phyloP scores from a whole-genome alignment of 1,140 invertebrate species.

The Solen grandis region DNA sequence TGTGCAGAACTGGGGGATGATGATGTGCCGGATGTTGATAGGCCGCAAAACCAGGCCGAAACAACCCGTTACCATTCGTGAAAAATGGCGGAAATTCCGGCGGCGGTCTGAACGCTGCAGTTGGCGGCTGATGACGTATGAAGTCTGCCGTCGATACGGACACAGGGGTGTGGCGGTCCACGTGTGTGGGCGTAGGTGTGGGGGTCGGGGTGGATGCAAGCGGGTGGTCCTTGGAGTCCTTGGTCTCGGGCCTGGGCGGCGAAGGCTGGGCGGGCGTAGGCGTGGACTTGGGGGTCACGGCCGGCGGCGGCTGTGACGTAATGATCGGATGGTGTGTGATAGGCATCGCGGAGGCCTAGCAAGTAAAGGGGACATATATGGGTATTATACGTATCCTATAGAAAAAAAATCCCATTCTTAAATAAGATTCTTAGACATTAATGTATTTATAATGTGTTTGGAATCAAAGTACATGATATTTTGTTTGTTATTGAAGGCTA shows the following conservation, averaged over 20 bases:
- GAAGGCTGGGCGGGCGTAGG: constrained; percentile 53
- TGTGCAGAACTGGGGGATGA: constrained; percentile 72
- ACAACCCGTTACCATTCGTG: constrained; percentile 77
- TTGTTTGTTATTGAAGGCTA: too few relatives aligned
- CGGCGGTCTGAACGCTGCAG: constrained; percentile 72
- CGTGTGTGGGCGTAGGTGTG: constrained; percentile 58
- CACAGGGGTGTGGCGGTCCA: constrained; percentile 69
- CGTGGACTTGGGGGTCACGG: constrained; percentile 58
- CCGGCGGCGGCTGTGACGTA: constrained; percentile 55
- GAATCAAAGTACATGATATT: too few relatives aligned
- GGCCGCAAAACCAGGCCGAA: constrained; percentile 75
- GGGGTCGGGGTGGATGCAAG: constrained; percentile 61
- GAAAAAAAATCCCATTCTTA: too few relatives aligned
- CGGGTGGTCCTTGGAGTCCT: constrained; percentile 70
- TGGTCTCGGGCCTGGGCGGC: constrained; percentile 62
- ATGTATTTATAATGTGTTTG: too few relatives aligned
- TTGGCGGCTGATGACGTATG: constrained; percentile 73
- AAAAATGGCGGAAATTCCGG: constrained; percentile 78
- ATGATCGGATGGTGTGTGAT: constrained; percentile 43
- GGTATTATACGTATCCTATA: too few relatives aligned
- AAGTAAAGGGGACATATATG: constrained; percentile 28
- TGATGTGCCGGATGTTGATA: constrained; percentile 78
- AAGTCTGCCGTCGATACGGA: constrained; percentile 68
- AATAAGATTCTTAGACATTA: too few relatives aligned
- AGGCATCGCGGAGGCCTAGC: constrained; percentile 72